A percentile compares a stretch with the other conserved stretches of the same genome.
Conservation (phyloP, 2,113 vertebrate species). For the Campylomormyrus tamandua region DNA sequence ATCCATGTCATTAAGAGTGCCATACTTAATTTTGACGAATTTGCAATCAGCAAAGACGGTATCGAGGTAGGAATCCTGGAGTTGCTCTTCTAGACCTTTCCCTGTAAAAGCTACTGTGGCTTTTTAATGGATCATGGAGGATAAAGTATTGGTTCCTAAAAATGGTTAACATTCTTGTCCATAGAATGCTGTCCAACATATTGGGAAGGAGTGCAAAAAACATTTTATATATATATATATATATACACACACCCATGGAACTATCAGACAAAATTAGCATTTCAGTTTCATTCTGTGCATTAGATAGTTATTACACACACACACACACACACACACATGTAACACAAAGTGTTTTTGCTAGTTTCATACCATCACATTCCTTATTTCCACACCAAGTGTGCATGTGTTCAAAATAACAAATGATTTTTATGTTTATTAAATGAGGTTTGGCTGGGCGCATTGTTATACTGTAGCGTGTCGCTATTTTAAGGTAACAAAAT, state of each 20-base stretch:
- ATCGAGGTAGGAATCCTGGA: constrained; percentile 71
- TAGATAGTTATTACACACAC: background rate
- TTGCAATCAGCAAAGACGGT: constrained; percentile 88
- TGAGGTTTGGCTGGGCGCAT: no score
- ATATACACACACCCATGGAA: no score
- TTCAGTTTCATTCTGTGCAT: background rate
- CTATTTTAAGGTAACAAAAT: no score
- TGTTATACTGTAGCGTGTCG: no score
- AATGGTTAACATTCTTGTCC: background rate
- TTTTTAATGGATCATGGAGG: background rate
- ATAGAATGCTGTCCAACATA: background rate
- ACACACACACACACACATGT: background rate
- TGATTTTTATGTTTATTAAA: no score
- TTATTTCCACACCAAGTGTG: no score
- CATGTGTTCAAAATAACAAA: no score
- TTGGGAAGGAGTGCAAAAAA: background rate
- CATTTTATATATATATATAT: no score
- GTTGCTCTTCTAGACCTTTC: background rate
- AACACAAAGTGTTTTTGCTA: no score
- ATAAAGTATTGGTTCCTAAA: background rate
- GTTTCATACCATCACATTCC: no score
- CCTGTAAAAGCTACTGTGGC: background rate
- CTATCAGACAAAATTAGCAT: background rate
- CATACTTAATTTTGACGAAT: constrained; percentile 87
- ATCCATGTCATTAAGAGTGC: constrained; percentile 85